These are phyloP conservation scores for Ceuthmochares aereus DNA, from an alignment of 2,113 vertebrate genomes.

Conservation along the genomic window DNA sequence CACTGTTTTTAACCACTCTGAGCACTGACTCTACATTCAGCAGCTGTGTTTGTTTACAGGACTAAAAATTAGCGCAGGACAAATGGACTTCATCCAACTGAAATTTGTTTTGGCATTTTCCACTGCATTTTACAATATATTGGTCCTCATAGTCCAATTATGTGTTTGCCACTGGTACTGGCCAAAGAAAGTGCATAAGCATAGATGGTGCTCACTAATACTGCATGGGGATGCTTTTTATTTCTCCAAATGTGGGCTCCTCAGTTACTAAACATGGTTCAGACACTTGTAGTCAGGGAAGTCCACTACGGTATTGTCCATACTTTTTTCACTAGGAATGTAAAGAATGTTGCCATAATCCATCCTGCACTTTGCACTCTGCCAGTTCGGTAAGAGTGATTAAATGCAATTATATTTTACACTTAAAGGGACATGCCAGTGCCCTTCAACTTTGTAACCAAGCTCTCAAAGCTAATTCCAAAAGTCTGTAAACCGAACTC, in stretches of 20 bases:
- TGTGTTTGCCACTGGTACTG: slow-evolving; percentile 19
- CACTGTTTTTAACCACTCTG: slow-evolving; percentile 68
- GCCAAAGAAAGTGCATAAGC: slow-evolving; percentile 50
- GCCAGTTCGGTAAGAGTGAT: not conserved
- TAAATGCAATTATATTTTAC: not conserved
- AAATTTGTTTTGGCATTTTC: slow-evolving; percentile 63
- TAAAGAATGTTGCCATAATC: not conserved
- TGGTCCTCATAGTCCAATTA: slow-evolving; percentile 69
- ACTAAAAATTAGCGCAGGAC: slow-evolving; percentile 76
- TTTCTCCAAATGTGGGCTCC: not conserved
- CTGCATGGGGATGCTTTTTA: not conserved
- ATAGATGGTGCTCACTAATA: not conserved
- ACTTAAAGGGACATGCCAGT: not conserved
- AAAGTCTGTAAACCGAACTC: not conserved
- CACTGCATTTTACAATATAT: slow-evolving; percentile 73
- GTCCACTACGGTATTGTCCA: not conserved
- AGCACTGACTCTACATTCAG: slow-evolving; percentile 69
- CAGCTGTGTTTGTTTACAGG: slow-evolving; percentile 87
- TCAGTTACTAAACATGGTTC: not conserved
- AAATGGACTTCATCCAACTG: slow-evolving; percentile 70
- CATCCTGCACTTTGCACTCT: not conserved
- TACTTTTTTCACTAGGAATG: not conserved
- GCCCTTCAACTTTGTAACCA: not conserved
- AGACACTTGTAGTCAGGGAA: not conserved
- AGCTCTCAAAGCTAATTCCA: not conserved